A percentile compares a stretch with the other conserved stretches of the same genome.
phyloP scores from a whole-genome alignment of 2,888 invertebrate species.

The Cryptus armator region DNA sequence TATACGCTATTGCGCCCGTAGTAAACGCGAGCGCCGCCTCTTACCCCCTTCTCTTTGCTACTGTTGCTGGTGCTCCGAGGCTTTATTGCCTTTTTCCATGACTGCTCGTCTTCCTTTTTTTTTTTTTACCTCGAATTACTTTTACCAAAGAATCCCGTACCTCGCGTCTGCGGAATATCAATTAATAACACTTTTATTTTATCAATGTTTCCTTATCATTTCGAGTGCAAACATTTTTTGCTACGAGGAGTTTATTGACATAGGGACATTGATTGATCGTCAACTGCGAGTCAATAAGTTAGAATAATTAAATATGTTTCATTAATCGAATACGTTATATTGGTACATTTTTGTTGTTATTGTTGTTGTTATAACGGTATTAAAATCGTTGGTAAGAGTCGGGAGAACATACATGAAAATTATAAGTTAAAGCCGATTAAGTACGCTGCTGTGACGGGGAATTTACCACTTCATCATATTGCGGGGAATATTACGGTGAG shows the following conservation, averaged over 20 bases:
- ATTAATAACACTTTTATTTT: not conserved
- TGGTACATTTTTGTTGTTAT: no score
- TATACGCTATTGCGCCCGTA: not conserved
- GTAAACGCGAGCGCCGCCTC: not conserved
- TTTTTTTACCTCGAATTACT: not conserved
- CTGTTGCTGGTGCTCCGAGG: slow-evolving; percentile 28
- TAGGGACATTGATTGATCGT: no score
- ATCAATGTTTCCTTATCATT: not conserved
- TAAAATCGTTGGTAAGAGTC: not conserved
- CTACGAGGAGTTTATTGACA: no score
- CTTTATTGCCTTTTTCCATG: slow-evolving; percentile 44
- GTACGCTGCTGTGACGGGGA: not conserved
- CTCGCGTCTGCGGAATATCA: not conserved
- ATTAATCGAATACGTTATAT: no score
- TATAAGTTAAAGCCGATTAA: not conserved
- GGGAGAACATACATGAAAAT: not conserved
- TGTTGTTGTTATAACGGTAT: no score
- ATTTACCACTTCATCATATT: slow-evolving; percentile 33
- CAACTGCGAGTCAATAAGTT: no score
- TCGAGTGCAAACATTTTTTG: not conserved
- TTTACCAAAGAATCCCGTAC: not conserved
- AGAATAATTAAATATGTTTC: no score
- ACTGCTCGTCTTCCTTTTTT: not conserved
- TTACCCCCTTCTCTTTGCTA: not conserved
- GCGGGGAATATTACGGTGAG: slow-evolving; percentile 8